Base-by-base conservation (phyloP, 2,113 vertebrate species). In the Pseudorasbora parva region DNA sequence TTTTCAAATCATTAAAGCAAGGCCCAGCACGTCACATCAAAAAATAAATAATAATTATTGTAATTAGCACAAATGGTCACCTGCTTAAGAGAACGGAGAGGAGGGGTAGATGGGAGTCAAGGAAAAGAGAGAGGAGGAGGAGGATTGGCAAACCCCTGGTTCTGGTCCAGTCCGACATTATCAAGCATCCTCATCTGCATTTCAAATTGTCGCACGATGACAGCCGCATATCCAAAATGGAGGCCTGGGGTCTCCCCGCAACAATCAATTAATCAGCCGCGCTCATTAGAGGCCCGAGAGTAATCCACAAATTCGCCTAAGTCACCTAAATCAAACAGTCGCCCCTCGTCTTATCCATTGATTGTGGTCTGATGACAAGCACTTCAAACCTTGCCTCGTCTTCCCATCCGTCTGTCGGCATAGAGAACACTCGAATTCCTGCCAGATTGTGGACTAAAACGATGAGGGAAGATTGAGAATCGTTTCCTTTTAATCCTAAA, bases 401-500 rank as follows among this genome's bases (percentile, higher is more conserved):
- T 85, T 84, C 19, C 79, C 90, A 89, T 89, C 87, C 81, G 82
- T 79, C 90, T 87, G 60, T 54, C 33, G 64, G 87, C 77, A 59
- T 69, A 88, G 88, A 17, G 10, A 79, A 30, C 57, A 85, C 87
- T 89, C 78, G 57, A 89, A 86, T 78, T 86, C 81, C 87, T 71
- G 69, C 84, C 86, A 86, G 88, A 88, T 90, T 90, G 87, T 74
- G 74, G 87, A 90, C 90, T 90, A 89, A 49, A 79, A 91, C 90
- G 89, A 89, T 82, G 90, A 78, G 86, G 89, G 87, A 90, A 90
- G 86, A 89, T 91, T 82, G 90, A 89, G 90, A 68, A 57, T 90
- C 88, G 88, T 91, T 92, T 89, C 88, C 87, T 88, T 82, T 82
- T 88, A 91, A 93, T 93, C 89, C 88, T 88, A 89, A 91, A 91